Conservation (phyloP, 53 echinoderm and acorn worm species). For the Holothuria leucospilota region DNA sequence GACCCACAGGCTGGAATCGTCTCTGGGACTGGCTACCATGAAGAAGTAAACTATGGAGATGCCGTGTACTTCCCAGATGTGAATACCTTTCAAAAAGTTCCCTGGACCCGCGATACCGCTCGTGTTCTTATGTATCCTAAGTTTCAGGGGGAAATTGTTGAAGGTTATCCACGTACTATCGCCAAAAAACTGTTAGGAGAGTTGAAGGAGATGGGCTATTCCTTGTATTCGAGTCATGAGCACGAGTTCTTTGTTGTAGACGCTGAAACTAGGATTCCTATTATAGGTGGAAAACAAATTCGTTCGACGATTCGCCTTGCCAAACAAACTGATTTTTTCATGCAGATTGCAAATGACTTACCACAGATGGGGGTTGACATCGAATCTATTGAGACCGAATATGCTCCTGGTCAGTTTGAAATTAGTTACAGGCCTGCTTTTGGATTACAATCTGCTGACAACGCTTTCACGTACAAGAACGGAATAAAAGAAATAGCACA, state of each 20-base stretch:
- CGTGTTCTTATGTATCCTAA: conserved; percentile 72
- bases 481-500: conserved; percentile 80
- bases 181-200: conserved; percentile 74
- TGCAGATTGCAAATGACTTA: conserved; percentile 60
- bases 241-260: conserved; percentile 91
- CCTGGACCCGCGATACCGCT: conserved; percentile 80
- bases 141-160: conserved; percentile 50
- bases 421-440: conserved; percentile 78
- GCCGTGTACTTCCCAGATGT: conserved; percentile 75
- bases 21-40: conserved; percentile 65
- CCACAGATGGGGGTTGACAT: conserved; percentile 71
- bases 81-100: conserved; percentile 73
- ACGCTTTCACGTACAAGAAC: conserved; percentile 71
- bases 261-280: conserved; percentile 64
- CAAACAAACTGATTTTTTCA: conserved; percentile 39
- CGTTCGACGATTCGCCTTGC: conserved; percentile 62
- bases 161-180: conserved; percentile 73
- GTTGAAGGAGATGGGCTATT: conserved; percentile 72
- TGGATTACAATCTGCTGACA: conserved; percentile 74
- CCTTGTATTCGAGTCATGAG: conserved; percentile 84
- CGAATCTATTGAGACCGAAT: conserved; percentile 70
- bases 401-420: conserved; percentile 74
- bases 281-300: conserved; percentile 62
- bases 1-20: conserved; percentile 63
- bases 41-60: conserved; percentile 74